Evolutionary conservation across 2,888 invertebrate genomes (phyloP), one percentile per base, ranked within the genome.

Genomic region (Zaprionus obscuricornis): DNA sequence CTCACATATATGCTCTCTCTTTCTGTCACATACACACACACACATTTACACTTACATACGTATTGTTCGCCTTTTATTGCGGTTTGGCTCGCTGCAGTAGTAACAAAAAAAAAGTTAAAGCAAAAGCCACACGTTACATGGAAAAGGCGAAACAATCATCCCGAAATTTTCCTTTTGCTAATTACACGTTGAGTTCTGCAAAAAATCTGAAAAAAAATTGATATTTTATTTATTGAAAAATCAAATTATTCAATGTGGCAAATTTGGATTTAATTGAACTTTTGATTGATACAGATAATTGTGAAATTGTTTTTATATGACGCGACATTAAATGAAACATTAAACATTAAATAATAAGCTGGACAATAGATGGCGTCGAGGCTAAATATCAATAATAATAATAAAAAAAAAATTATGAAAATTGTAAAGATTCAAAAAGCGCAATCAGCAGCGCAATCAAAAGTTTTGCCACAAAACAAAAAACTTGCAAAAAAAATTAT

Each of bases 21-120:
- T 17, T 17, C 13, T 14, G 1, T 17, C 16, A 16, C 18, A n/a
- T 17, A 36, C 8, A 1, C 6, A 20, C 39, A 20, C 39, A 39
- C 26, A 8, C 14, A 27, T 1, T 26, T 10, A 24, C 11, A 22
- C 42, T 31, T 10, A 26, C 6, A 26, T 33, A 0, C 22, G 8
- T 45, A 13, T 36, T n/a, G 29, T 29, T 37, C 22, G 13, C 22
- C 20, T 43, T 66, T 63, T 42, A 33, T 55, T 22, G 40, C 26
- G 37, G 8, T 26, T 57, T 33, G 37, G 10, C 16, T 45, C 43
- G 29, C 16, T 22, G 7, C 13, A 6, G 8, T 0, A 13, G 8
- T 4, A 24, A 11, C 6, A 33, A 39, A 39, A 51, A 10, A 46
- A 14, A 29, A 13, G 1, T n/a, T n/a, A 11, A 11, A 10, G 6